Evolutionary conservation across 2,888 invertebrate species (phyloP).

Genomic region (Sarcophaga carnaria): DNA sequence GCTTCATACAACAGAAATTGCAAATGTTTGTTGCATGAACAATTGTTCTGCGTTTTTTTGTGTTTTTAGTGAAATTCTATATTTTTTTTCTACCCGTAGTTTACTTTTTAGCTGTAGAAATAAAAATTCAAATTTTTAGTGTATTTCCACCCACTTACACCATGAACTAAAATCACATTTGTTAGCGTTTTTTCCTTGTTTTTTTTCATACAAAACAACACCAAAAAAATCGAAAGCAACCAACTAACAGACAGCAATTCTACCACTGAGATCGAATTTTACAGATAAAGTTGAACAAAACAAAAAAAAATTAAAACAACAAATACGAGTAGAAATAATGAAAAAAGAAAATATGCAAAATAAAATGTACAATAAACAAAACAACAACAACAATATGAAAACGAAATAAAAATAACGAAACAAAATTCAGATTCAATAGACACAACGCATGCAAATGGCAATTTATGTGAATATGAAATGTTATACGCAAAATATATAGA

Average conservation of each 20-base stretch:
- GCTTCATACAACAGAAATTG: too few relatives aligned
- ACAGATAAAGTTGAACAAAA: conserved; percentile 29
- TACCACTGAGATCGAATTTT: conserved; percentile 43
- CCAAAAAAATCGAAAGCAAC: neutral
- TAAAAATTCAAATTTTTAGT: conserved; percentile 10
- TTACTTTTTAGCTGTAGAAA: neutral
- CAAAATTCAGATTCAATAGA: conserved; percentile 55
- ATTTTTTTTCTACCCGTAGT: neutral
- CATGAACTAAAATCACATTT: neutral
- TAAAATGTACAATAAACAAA: neutral
- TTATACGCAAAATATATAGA: conserved; percentile 10
- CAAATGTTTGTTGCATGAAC: too few relatives aligned
- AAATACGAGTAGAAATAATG: neutral
- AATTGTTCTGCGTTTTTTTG: too few relatives aligned
- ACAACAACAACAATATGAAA: neutral
- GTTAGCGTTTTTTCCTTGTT: neutral
- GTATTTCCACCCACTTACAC: neutral
- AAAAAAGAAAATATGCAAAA: conserved; percentile 29
- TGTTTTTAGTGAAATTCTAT: neutral
- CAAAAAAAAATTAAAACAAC: neutral
- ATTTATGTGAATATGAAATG: conserved; percentile 48
- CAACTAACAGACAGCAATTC: conserved; percentile 17
- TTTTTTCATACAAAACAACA: neutral
- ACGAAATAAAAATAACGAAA: conserved; percentile 36
- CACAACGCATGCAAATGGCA: conserved; percentile 57